Conservation (phyloP, 2,888 invertebrate genomes). For the Andrena haemorrhoa region DNA sequence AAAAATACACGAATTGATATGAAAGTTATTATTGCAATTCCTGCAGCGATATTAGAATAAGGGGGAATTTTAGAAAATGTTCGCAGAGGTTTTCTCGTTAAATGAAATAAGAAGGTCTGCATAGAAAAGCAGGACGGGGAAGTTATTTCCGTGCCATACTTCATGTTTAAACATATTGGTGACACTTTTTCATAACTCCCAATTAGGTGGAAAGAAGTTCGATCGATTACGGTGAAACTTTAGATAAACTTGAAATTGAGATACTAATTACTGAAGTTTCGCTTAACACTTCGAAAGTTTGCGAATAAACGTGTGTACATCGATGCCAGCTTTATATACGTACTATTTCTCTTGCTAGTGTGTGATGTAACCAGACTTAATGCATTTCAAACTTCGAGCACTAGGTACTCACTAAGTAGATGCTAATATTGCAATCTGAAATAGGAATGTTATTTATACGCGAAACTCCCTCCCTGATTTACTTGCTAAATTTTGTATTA, state of each 20-base stretch:
- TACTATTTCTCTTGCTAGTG: neutral
- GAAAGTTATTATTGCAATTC: too few relatives aligned
- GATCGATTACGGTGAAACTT: constrained; percentile 25
- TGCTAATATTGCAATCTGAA: neutral
- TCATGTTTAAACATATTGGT: neutral
- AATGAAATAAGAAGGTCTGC: too few relatives aligned
- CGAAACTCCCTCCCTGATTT: too few relatives aligned
- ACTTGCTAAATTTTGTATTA: too few relatives aligned
- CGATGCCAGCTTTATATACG: neutral
- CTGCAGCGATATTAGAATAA: too few relatives aligned
- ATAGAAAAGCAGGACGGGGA: neutral
- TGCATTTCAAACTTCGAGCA: neutral
- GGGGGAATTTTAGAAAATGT: too few relatives aligned
- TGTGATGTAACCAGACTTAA: neutral
- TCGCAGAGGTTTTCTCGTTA: too few relatives aligned
- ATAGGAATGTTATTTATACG: too few relatives aligned
- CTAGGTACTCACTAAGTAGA: neutral
- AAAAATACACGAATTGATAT: too few relatives aligned
- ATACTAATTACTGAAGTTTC: constrained; percentile 23
- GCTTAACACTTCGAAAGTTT: constrained; percentile 10
- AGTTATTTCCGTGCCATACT: neutral
- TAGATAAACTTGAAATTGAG: constrained; percentile 12
- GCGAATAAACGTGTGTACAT: neutral
- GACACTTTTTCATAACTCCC: neutral
- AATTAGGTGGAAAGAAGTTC: constrained; percentile 15